Percentiles rank a stretch among this genome's conserved stretches.
Evolutionary conservation across 2,113 vertebrate genomes (phyloP).

Genomic region (Triplophysa rosa): DNA sequence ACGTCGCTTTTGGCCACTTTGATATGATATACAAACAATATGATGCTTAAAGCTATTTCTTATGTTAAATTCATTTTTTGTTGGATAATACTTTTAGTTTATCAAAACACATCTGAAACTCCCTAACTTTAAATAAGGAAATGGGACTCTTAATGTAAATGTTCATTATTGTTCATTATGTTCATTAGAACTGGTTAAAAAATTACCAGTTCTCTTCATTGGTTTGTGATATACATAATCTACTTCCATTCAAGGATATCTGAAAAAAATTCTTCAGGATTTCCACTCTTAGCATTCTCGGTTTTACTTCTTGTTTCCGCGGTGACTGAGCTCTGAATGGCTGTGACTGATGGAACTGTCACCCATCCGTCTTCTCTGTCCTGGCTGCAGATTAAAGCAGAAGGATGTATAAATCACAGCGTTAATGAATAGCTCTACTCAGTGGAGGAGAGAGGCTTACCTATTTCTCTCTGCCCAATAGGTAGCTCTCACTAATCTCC

Average conservation of each 20-base stretch:
- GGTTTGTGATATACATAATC: conserved; percentile 4
- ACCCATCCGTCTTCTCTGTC: conserved; percentile 72
- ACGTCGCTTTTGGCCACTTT: no score
- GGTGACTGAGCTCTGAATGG: conserved; percentile 46
- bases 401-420: conserved; percentile 67
- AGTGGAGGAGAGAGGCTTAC: conserved; percentile 24
- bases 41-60: no score
- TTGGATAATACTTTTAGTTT: no score
- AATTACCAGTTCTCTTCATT: not conserved
- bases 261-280: not conserved
- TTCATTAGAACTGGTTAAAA: no score
- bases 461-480: conserved; percentile 16
- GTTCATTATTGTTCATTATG: no score
- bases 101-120: no score
- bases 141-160: no score
- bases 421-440: conserved; percentile 69
- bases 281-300: not conserved
- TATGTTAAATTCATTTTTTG: no score
- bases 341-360: conserved; percentile 69
- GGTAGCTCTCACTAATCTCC: not conserved
- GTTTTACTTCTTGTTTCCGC: conserved; percentile 31
- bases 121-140: no score
- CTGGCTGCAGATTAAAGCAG: conserved; percentile 67
- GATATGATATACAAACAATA: no score
- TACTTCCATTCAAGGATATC: not conserved